These are phyloP conservation scores for Philotrypesis tridentata DNA, from an alignment of 1,140 invertebrate genomes.

Conservation along the genomic window DNA sequence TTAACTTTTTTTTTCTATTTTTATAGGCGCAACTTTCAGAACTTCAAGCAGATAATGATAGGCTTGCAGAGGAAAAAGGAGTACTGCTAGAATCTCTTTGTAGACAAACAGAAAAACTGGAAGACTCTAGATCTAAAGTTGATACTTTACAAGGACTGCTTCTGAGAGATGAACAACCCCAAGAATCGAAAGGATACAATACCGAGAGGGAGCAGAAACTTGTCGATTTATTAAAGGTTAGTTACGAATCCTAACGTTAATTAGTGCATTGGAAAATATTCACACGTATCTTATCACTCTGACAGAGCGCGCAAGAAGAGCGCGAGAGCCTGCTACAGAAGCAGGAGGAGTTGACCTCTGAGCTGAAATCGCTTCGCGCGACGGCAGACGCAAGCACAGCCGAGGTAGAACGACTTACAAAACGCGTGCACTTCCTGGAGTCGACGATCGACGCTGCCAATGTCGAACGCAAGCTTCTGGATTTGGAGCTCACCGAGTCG, in stretches of 20 bases:
- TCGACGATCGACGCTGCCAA: conserved; percentile 81
- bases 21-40: conserved; percentile 83
- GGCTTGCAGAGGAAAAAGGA: conserved; percentile 89
- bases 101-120: conserved; percentile 91
- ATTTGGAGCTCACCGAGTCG: conserved; percentile 81
- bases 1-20: conserved; percentile 25
- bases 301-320: conserved; percentile 86
- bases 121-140: conserved; percentile 85
- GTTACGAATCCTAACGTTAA: neutral
- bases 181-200: conserved; percentile 73
- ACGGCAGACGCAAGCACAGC: conserved; percentile 73
- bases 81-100: conserved; percentile 93
- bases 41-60: conserved; percentile 90
- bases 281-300: neutral
- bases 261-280: neutral
- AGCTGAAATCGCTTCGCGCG: conserved; percentile 76
- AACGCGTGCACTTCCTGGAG: conserved; percentile 81
- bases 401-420: conserved; percentile 79
- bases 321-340: conserved; percentile 83
- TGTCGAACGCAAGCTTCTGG: conserved; percentile 82
- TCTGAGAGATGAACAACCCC: conserved; percentile 79
- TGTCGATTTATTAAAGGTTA: conserved; percentile 87
- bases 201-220: conserved; percentile 88
- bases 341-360: conserved; percentile 84
- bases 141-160: conserved; percentile 83